Evolutionary conservation across 1,140 invertebrate species (phyloP).

Genomic region (Panonychus citri): DNA sequence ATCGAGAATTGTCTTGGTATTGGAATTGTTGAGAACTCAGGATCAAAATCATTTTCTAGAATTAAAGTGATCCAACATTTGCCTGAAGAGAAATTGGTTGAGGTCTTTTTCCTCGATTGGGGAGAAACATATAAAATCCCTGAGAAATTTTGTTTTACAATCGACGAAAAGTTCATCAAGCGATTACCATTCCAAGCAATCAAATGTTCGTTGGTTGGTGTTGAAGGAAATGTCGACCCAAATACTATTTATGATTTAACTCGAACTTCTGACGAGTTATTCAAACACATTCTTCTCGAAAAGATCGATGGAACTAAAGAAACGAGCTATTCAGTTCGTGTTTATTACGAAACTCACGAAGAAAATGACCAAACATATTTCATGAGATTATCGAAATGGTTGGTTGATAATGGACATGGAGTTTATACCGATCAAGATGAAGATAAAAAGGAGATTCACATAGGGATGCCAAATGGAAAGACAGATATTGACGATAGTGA

Average conservation of each 20-base stretch:
- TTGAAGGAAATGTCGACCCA: background rate
- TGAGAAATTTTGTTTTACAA: background rate
- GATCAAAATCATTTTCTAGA: too few relatives aligned
- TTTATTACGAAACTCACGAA: background rate
- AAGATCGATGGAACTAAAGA: background rate
- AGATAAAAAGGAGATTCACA: background rate
- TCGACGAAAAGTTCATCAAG: background rate
- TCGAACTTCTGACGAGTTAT: background rate
- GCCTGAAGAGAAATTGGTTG: background rate
- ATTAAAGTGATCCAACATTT: background rate
- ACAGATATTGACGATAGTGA: background rate
- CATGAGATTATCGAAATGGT: background rate
- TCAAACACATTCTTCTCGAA: background rate
- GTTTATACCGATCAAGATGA: background rate
- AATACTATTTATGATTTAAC: background rate
- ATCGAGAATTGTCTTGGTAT: background rate
- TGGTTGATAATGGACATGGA: background rate
- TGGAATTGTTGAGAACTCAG: background rate
- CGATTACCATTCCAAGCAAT: slow-evolving; percentile 1
- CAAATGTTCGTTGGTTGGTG: background rate
- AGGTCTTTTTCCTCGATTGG: background rate
- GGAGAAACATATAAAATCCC: background rate
- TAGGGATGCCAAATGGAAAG: background rate
- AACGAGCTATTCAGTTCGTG: background rate
- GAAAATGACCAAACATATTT: background rate